These are phyloP conservation scores for Calephelis virginiensis DNA, from an alignment of 1,140 invertebrate genomes.

Conservation along the genomic window DNA sequence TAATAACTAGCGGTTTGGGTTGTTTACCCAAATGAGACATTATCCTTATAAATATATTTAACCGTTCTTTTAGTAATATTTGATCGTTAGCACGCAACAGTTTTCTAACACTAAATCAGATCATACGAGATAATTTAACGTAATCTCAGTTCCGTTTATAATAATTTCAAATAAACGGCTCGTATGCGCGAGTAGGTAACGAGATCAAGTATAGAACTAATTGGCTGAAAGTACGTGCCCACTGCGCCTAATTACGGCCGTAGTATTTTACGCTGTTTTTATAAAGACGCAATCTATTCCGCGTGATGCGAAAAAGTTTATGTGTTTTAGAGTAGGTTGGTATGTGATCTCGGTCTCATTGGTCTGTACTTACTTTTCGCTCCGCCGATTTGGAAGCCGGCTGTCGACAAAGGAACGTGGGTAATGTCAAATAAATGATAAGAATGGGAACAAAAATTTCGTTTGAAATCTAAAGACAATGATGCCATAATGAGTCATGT, in stretches of 20 bases:
- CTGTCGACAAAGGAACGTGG: no score
- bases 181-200: slow-evolving; percentile 37
- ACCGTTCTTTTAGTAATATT: background rate
- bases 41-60: no score
- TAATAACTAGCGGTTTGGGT: no score
- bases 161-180: slow-evolving; percentile 26
- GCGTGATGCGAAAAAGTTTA: slow-evolving; percentile 29
- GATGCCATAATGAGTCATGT: no score
- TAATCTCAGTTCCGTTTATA: slow-evolving; percentile 21
- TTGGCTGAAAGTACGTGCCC: slow-evolving; percentile 36
- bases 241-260: slow-evolving; percentile 32
- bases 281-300: slow-evolving; percentile 30
- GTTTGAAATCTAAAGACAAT: no score
- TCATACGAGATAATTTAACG: slow-evolving; percentile 23
- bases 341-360: no score
- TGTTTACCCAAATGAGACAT: no score
- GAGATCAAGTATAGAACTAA: slow-evolving; percentile 40
- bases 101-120: slow-evolving; percentile 17
- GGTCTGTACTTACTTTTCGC: no score
- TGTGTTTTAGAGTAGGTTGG: background rate
- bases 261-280: slow-evolving; percentile 31
- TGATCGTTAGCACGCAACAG: slow-evolving; percentile 3
- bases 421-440: no score
- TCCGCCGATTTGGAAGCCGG: no score
- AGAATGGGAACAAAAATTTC: no score